Evolutionary conservation across 92 coral and sea anemone genomes (phyloP).

Genomic region (Micromussa lordhowensis): DNA sequence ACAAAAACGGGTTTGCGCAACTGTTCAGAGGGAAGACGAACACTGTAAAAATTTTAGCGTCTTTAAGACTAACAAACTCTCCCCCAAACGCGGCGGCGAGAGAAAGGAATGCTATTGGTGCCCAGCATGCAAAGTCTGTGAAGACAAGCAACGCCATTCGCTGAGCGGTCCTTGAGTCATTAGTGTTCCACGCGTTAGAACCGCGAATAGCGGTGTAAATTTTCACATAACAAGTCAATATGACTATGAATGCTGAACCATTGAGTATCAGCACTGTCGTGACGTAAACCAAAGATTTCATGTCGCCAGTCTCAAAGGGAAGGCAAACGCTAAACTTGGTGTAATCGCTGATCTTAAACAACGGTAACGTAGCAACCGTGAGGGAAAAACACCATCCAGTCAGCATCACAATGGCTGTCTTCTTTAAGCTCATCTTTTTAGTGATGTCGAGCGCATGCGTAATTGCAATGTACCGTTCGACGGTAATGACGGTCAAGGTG

Average conservation of each 20-base stretch:
- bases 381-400: slow-evolving; percentile 85
- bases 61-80: slow-evolving; percentile 78
- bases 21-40: slow-evolving; percentile 95
- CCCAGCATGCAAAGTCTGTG: slow-evolving; percentile 98
- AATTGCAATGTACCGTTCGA: slow-evolving; percentile 96
- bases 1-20: slow-evolving; percentile 94
- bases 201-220: slow-evolving; percentile 94
- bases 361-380: slow-evolving; percentile 81
- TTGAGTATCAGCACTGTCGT: slow-evolving; percentile 75
- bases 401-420: slow-evolving; percentile 83
- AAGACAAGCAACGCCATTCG: slow-evolving; percentile 93
- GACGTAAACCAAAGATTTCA: slow-evolving; percentile 81
- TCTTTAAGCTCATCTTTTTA: slow-evolving; percentile 79
- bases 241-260: slow-evolving; percentile 84
- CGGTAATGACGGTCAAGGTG: slow-evolving; percentile 88
- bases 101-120: slow-evolving; percentile 89
- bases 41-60: slow-evolving; percentile 89
- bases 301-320: slow-evolving; percentile 89
- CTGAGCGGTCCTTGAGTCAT: slow-evolving; percentile 89
- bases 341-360: slow-evolving; percentile 81
- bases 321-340: slow-evolving; percentile 93
- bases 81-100: slow-evolving; percentile 92
- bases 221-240: slow-evolving; percentile 83
- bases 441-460: slow-evolving; percentile 92
- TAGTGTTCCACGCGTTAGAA: slow-evolving; percentile 99